Base-by-base conservation (phyloP, 2,888 invertebrate genomes). In the Crocallis elinguaria region DNA sequence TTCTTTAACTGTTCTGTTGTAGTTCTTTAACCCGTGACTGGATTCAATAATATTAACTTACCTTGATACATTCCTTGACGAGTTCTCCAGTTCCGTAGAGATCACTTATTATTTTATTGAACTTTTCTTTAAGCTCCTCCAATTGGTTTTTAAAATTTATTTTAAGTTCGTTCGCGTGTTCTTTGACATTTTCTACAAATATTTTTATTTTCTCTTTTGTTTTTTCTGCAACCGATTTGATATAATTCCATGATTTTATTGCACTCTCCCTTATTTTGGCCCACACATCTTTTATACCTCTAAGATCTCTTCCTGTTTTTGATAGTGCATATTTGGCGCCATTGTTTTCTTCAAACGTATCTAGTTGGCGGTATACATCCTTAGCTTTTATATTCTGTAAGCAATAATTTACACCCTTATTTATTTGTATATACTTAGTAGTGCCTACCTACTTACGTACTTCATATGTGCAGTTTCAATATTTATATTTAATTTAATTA, bases 51-150 rank as follows among this genome's bases (percentile, higher is more conserved):
- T 14, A 17, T 19, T 19, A 44, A 62, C 68, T 66, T 72, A 82
- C 84, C 45, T 71, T 36, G 17, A 79, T 46, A 64, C 84, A 84
- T 60, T 69, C 51, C 55, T 71, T 71, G 2, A 77, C 60, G 12
- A 66, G 45, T 42, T 75, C 61, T 8, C 69, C 64, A 9, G 67
- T 66, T 2, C 65, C 68, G 13, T 71, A 48, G 4, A 74, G 39
- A 14, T 67, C 62, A 29, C 64, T 53, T 17, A 81, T 64, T 1
- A 73, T 52, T 9, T 55, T 49, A 1, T 68, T 54, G 3, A 75
- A 43, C 12, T 66, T 67, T 0, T 59, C 44, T 54, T 66, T 73
- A 5, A 81, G 43, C 9, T 60, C 49, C 19, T 69, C 50, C 2
- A 83, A 8, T 2, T 60, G 66, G 16, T 64, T 55, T 52, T 72